Conservation (phyloP, 2,113 vertebrate genomes). For the Riparia riparia region DNA sequence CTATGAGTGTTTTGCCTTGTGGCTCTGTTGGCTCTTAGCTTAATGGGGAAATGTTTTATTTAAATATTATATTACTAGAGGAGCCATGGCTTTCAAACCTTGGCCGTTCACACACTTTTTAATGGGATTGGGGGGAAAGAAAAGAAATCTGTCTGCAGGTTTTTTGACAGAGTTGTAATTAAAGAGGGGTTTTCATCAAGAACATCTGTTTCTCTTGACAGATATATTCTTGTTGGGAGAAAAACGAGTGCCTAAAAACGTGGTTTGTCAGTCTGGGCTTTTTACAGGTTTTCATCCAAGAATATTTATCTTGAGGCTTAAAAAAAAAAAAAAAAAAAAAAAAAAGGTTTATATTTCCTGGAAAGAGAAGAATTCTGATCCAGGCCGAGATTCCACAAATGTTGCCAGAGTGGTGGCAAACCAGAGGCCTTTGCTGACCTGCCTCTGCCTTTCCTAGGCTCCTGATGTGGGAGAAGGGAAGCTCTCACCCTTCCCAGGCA, state of each 20-base stretch:
- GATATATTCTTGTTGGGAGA: conserved; percentile 66
- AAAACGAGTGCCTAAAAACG: conserved; percentile 53
- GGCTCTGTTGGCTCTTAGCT: not conserved
- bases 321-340: not conserved
- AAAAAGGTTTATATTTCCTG: not conserved
- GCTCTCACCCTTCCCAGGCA: not conserved
- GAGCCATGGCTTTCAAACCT: not conserved
- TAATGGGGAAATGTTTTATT: conserved; percentile 16
- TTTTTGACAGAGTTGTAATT: conserved; percentile 57
- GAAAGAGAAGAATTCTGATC: not conserved
- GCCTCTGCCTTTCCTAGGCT: not conserved
- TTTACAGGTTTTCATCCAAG: conserved; percentile 53
- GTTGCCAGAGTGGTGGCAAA: not conserved
- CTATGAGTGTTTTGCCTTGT: rapidly evolving
- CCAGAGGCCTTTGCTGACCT: not conserved
- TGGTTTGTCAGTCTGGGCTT: conserved; percentile 59
- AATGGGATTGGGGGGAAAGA: not conserved
- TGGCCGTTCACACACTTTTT: not conserved
- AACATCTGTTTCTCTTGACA: conserved; percentile 69
- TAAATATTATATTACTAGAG: not conserved
- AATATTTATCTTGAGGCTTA: conserved; percentile 38
- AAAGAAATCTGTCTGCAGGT: not conserved
- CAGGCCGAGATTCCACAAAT: not conserved
- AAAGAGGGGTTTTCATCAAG: conserved; percentile 49
- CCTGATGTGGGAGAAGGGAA: not conserved